These are phyloP conservation scores for Matsumyia berberina DNA, from an alignment of 2,888 invertebrate genomes.

Conservation along the genomic window DNA sequence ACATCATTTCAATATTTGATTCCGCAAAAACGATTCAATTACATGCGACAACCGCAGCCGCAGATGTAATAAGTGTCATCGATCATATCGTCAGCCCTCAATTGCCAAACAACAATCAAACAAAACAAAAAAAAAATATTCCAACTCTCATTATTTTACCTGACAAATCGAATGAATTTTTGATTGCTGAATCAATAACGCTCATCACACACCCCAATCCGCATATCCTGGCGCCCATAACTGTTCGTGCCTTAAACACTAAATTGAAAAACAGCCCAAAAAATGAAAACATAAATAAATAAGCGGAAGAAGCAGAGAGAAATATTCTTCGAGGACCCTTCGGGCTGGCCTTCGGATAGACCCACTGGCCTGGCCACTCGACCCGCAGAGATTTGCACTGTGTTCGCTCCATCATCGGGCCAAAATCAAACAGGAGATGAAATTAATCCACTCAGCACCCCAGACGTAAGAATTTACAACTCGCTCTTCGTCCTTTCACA, in stretches of 20 bases:
- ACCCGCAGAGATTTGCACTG: conserved; percentile 13
- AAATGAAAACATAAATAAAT: conserved; percentile 75
- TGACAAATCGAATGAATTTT: conserved; percentile 75
- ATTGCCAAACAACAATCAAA: conserved; percentile 41
- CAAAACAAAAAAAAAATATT: conserved; percentile 25
- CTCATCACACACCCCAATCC: conserved; percentile 61
- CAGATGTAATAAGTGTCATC: conserved; percentile 59
- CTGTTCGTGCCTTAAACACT: conserved; percentile 24
- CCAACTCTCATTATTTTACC: conserved; percentile 56
- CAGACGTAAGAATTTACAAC: conserved; percentile 31
- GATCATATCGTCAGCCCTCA: conserved; percentile 42
- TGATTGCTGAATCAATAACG: conserved; percentile 71
- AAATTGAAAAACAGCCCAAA: conserved; percentile 60
- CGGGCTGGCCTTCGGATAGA: too few species aligned
- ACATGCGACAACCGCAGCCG: conserved; percentile 1
- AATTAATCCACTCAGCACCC: conserved; percentile 67
- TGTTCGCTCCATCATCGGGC: conserved; percentile 45
- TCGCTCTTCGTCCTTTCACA: conserved; percentile 33
- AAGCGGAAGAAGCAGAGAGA: conserved; percentile 16
- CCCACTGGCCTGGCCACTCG: conserved; percentile 23
- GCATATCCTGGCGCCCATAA: neutral
- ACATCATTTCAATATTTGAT: conserved; percentile 35
- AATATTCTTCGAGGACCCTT: too few species aligned
- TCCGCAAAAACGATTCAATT: conserved; percentile 21
- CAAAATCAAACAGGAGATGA: conserved; percentile 64